Conservation (phyloP, 2,113 vertebrate genomes). For the Xenopus tropicalis region UCB_Xtro_10.0 CM004443.2:81235001-81235500, state of each 20-base stretch:
- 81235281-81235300: slow-evolving; percentile 58
- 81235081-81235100: slow-evolving; percentile 15
- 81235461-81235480: slow-evolving; percentile 71
- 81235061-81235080: slow-evolving; percentile 62
- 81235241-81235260: slow-evolving; percentile 51
- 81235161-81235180: slow-evolving; percentile 38
- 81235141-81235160: slow-evolving; percentile 34
- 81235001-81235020: slow-evolving; percentile 55
- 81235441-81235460: slow-evolving; percentile 78
- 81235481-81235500: slow-evolving; percentile 76
- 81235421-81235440: slow-evolving; percentile 75
- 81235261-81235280: slow-evolving; percentile 55
- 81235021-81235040: slow-evolving; percentile 60
- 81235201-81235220: slow-evolving; percentile 44
- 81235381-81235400: slow-evolving; percentile 46
- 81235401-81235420: slow-evolving; percentile 70
- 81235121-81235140: slow-evolving; percentile 47
- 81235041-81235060: slow-evolving; percentile 57
- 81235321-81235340: slow-evolving; percentile 48
- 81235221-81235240: slow-evolving; percentile 18
- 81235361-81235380: slow-evolving; percentile 47
- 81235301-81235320: slow-evolving; percentile 58
- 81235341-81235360: slow-evolving; percentile 55
- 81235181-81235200: slow-evolving; percentile 46
- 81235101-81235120: slow-evolving; percentile 59